phyloP scores from a whole-genome alignment of 2,797 vertebrate species.

The Sarcophilus harrisii region DNA sequence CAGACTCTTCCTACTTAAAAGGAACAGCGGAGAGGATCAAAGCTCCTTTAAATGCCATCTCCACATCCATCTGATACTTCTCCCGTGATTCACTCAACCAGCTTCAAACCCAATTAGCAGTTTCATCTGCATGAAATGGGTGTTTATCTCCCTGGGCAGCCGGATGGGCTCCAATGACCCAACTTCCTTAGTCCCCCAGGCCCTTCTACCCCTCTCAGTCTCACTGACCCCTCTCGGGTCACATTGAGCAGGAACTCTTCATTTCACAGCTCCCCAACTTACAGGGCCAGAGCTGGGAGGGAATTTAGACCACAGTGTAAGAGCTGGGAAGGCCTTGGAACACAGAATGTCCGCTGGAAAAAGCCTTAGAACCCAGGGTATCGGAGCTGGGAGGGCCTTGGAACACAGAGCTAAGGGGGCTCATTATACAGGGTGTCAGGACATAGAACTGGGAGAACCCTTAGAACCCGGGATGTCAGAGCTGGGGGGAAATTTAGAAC shows the following conservation, averaged over 20 bases:
- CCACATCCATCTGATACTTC: conserved; percentile 80
- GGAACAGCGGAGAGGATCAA: conserved; percentile 80
- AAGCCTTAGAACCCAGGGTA: no score
- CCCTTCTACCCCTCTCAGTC: neutral
- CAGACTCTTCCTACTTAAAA: conserved; percentile 81
- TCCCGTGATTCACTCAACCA: conserved; percentile 82
- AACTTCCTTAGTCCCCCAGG: neutral
- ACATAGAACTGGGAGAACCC: no score
- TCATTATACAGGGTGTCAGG: no score
- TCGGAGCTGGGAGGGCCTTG: no score
- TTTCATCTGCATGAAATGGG: conserved; percentile 79
- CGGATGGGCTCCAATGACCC: conserved; percentile 59
- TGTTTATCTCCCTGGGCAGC: conserved; percentile 71
- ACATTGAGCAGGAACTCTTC: neutral
- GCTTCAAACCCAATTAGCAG: conserved; percentile 83
- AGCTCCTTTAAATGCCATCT: conserved; percentile 80
- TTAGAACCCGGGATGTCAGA: no score
- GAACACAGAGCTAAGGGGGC: no score
- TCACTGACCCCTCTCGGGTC: neutral
- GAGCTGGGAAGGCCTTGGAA: no score
- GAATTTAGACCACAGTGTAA: no score
- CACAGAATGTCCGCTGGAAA: no score
- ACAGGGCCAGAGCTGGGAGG: neutral
- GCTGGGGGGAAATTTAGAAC: no score
- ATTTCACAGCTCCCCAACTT: neutral